Evolutionary conservation across 2,113 vertebrate species (phyloP), one percentile per base, ranked within the genome.

Genomic region (Labrus mixtus): DNA sequence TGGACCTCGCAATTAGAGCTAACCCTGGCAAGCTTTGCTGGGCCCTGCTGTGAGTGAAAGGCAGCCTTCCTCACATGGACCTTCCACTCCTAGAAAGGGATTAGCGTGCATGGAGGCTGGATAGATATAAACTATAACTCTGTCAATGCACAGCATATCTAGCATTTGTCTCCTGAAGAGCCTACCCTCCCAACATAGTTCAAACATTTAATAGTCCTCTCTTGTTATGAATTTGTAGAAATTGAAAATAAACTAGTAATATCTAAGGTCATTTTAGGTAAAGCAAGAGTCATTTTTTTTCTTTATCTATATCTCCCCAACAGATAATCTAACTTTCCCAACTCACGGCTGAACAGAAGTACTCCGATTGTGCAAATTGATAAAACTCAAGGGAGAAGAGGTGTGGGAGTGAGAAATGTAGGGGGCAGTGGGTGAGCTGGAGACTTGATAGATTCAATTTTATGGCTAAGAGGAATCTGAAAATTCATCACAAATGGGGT

Each of bases 391-490:
- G 73, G 85, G 79, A 80, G 61, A 55, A 91, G 62, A 86, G 64
- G 79, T 81, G 16, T 67, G 37, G 15, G 62, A 86, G 82, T 75
- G 74, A 84, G 81, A 79, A 88, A 89, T 79, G 76, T 58, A 80
- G 79, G 65, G 82, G 89, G 76, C 86, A 90, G 63, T 50, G 65
- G 79, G 81, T 73, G 69, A 61, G 54, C 74, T 75, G 69, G 73
- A 83, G 76, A 81, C 77, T 80, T 86, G 85, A 91, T 87, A 86
- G 85, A 90, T 90, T 93, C 85, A 90, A 91, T 92, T 93, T 93
- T 93, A 91, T 89, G 87, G 87, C 89, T 75, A 90, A 92, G 87
- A 89, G 79, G 78, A 91, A 91, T 91, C 88, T 92, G 83, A 85
- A 89, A 92, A 93, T 92, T 80, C 87, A 92, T 92, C 87, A 88